Evolutionary conservation across 2,797 vertebrate genomes (phyloP), one percentile per base, ranked within the genome.

Genomic region (Pantherophis alleghaniensis): DNA sequence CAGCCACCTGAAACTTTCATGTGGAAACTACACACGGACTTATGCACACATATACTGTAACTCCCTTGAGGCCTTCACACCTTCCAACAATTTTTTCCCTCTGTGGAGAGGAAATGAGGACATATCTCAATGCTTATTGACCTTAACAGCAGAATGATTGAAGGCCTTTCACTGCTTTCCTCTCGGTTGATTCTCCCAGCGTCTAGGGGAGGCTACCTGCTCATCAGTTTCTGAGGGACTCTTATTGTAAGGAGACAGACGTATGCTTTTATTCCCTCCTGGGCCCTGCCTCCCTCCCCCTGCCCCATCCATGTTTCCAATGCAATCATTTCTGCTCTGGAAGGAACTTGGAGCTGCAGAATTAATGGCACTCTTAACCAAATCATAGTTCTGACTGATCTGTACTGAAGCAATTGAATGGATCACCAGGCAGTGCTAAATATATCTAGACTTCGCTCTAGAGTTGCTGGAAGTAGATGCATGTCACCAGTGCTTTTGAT

Each of bases 271-370:
- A 53, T 53, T 60, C 2, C 4, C 20, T 5, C 37, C 20, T 42
- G 74, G 18, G 4, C 74, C 28, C 16, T 90, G 47, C 55, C 16
- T 63, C 16, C 42, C 7, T 11, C 28, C 1, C 9, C 11, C 13
- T 4, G 28, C 2, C 1, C 60, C 2, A 0, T 6, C 10, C 28
- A 53, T 4, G 3, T 5, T 20, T 2, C 0, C 51, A 28, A 5
- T 59, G 10, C 26, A 92, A 28, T 11, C 37, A 61, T 90, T 87
- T 7, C 13, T 32, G 22, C 47, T 90, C 14, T 53, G 16, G 57
- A 79, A 63, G 53, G 42, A 91, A 37, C 47, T n/a, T 12, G 69
- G n/a, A 56, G 24, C 22, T 89, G 42, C 26, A 47, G 55, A n/a
- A 47, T 74, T 32, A 55, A 74, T 42, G 51, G 61, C 53, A 88